Conservation (phyloP, 2,113 vertebrate species). For the Silurus glanis region DNA sequence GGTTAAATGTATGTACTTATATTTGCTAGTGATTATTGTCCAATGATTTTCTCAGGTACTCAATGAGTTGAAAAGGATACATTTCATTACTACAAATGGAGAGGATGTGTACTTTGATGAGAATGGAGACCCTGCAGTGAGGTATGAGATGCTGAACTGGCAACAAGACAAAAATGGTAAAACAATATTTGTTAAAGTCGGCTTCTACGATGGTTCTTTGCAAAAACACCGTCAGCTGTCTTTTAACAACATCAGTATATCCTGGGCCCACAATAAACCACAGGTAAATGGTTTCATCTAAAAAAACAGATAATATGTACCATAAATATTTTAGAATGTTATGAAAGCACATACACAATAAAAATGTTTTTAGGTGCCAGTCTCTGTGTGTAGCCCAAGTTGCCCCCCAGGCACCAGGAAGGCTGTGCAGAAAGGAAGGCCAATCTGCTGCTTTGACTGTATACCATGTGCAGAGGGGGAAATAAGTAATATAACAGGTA, state of each 20-base stretch:
- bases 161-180: conserved; percentile 48
- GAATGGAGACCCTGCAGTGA: conserved; percentile 58
- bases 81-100: conserved; percentile 42
- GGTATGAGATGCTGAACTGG: conserved; percentile 62
- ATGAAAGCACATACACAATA: not conserved
- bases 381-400: conserved; percentile 56
- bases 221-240: conserved; percentile 47
- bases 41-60: conserved; percentile 48
- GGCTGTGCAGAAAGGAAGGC: conserved; percentile 56
- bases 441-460: conserved; percentile 59
- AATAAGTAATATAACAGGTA: conserved; percentile 58
- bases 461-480: conserved; percentile 58
- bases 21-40: not conserved
- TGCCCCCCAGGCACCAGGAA: conserved; percentile 52
- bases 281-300: conserved; percentile 17
- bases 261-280: conserved; percentile 48
- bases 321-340: not conserved
- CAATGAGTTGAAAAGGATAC: conserved; percentile 46
- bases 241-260: conserved; percentile 53
- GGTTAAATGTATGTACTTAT: not conserved
- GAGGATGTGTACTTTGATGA: conserved; percentile 59
- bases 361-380: conserved; percentile 49
- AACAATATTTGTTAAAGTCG: conserved; percentile 56
- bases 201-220: conserved; percentile 57
- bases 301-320: not conserved